Conservation (phyloP, 2,113 vertebrate genomes). For the Lates calcarifer region DNA sequence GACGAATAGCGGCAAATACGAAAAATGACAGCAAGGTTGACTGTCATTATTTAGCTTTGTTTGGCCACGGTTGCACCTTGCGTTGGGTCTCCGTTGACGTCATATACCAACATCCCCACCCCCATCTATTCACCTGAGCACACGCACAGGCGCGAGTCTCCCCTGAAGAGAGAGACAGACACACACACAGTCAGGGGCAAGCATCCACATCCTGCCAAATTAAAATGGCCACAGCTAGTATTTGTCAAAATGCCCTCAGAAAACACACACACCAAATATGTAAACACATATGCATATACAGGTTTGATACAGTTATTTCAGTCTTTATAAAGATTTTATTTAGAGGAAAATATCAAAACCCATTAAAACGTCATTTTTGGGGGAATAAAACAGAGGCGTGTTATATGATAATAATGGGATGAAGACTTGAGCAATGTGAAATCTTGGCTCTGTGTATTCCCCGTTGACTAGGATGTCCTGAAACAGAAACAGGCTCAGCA, state of each 20-base stretch:
- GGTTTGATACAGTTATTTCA: not conserved
- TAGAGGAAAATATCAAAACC: not conserved
- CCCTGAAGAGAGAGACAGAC: not conserved
- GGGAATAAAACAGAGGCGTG: not conserved
- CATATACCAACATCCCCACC: conserved; percentile 64
- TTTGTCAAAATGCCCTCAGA: not conserved
- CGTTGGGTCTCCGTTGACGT: conserved; percentile 66
- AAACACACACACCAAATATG: too few species aligned
- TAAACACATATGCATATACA: not conserved
- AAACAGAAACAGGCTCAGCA: not conserved
- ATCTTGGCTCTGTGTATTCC: not conserved
- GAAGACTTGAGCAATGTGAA: not conserved
- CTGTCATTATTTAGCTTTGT: conserved; percentile 12
- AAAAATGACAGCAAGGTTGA: too few species aligned
- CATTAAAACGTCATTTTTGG: not conserved
- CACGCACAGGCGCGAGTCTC: conserved; percentile 24
- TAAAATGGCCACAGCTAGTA: not conserved
- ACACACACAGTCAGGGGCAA: not conserved
- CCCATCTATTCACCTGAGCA: conserved; percentile 54
- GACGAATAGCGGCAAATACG: not conserved
- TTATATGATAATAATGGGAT: not conserved
- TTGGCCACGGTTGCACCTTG: conserved; percentile 13
- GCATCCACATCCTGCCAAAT: not conserved
- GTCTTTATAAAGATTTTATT: conserved; percentile 35
- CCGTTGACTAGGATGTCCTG: conserved; percentile 46